Percentiles rank a stretch among this genome's conserved stretches.
phyloP scores from a whole-genome alignment of 2,113 vertebrate species.

The human region DNA sequence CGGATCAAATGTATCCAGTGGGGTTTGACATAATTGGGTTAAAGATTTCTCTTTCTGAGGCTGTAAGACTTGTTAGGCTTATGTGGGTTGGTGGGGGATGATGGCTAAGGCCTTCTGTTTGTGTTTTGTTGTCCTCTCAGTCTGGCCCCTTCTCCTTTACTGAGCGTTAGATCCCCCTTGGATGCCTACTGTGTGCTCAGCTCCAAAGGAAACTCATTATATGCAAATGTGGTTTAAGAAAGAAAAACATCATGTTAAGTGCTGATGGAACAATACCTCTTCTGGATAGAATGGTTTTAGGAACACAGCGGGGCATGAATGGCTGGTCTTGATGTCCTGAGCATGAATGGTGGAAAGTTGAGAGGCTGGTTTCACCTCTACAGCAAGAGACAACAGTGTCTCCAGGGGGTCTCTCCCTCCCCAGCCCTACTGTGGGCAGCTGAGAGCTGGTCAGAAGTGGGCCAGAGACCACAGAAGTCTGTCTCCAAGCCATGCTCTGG shows the following conservation, averaged over 20 bases:
- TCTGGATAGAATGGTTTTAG: background rate
- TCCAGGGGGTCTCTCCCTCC: background rate
- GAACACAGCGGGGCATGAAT: too few species aligned
- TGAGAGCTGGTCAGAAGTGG: background rate
- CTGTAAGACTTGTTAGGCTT: slow-evolving; percentile 10
- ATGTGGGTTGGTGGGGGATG: background rate
- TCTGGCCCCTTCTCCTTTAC: background rate
- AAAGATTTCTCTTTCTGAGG: slow-evolving; percentile 71
- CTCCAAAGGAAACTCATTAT: background rate
- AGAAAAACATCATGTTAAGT: background rate
- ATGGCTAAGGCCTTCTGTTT: background rate
- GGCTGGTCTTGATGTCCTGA: background rate
- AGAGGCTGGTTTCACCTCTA: background rate
- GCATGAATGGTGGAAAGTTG: background rate
- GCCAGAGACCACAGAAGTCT: background rate
- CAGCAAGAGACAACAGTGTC: background rate
- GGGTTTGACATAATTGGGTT: slow-evolving; percentile 78
- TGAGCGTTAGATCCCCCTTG: background rate
- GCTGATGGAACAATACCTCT: too few species aligned
- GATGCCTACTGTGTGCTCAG: background rate
- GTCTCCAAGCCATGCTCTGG: background rate
- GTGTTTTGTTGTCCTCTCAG: background rate
- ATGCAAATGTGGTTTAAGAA: background rate
- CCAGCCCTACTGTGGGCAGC: background rate
- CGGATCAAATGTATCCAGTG: slow-evolving; percentile 73